Evolutionary conservation across 2,888 invertebrate genomes (phyloP).

Genomic region (Brenthis hecate): DNA sequence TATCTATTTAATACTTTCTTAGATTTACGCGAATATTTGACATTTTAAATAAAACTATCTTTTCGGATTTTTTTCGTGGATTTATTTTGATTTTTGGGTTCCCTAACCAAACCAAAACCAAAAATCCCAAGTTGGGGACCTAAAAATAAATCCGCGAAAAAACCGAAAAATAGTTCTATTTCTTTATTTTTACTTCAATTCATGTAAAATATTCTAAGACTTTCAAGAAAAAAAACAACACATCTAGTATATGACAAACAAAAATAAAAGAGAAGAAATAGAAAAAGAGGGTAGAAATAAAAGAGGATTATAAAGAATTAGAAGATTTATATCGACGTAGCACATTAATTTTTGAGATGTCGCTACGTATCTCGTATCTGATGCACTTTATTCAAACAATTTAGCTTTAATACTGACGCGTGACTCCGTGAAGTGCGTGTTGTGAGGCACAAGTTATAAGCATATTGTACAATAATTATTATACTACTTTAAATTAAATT

Average conservation of each 20-base stretch:
- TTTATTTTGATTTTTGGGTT: too few relatives aligned
- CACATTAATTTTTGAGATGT: conserved; percentile 30
- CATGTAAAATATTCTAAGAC: background rate
- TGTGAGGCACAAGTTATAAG: conserved; percentile 44
- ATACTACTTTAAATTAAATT: conserved; percentile 22
- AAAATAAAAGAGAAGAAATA: too few relatives aligned
- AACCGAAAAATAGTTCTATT: too few relatives aligned
- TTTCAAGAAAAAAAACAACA: background rate
- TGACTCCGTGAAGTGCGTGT: conserved; percentile 51
- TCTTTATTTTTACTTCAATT: too few relatives aligned
- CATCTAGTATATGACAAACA: background rate
- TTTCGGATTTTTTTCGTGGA: too few relatives aligned
- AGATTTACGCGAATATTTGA: too few relatives aligned
- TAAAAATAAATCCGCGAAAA: too few relatives aligned
- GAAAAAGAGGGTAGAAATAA: background rate
- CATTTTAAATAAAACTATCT: too few relatives aligned
- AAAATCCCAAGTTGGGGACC: too few relatives aligned
- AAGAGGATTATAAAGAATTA: conserved; percentile 9
- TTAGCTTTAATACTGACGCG: conserved; percentile 65
- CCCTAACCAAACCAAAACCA: too few relatives aligned
- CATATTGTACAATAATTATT: conserved; percentile 4
- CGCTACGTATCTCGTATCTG: conserved; percentile 40
- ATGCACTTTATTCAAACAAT: conserved; percentile 72
- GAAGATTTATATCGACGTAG: conserved; percentile 18
- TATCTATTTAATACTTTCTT: too few relatives aligned